phyloP scores from a whole-genome alignment of 2,113 vertebrate genomes.

The Podarcis raffonei region DNA sequence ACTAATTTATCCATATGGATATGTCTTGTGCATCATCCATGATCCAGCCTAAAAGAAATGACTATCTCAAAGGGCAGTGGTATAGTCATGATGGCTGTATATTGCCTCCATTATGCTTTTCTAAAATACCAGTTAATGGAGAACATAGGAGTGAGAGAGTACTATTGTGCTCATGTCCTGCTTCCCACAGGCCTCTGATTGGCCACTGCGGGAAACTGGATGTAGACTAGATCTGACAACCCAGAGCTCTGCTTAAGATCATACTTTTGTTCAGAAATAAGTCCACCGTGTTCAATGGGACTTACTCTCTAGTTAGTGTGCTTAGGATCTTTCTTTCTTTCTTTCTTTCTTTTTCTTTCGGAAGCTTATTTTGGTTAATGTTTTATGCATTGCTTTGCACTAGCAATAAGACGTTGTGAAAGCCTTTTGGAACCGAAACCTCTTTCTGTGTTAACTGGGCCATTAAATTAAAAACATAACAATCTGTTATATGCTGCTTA shows the following conservation, averaged over 20 bases:
- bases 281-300: neutral
- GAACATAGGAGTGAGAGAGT: neutral
- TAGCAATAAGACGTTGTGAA: conserved; percentile 38
- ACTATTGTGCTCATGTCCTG: neutral
- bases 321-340: conserved; percentile 6
- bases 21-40: neutral
- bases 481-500: conserved; percentile 29
- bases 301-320: neutral
- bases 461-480: conserved; percentile 57
- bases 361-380: conserved; percentile 7
- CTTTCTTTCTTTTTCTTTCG: neutral
- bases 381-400: conserved; percentile 57
- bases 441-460: conserved; percentile 41
- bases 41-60: neutral
- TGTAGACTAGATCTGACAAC: neutral
- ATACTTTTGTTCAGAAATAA: neutral
- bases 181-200: neutral
- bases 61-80: conserved; percentile 22
- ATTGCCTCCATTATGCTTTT: neutral
- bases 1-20: neutral
- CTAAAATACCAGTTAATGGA: neutral
- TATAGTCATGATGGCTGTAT: neutral
- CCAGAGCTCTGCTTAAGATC: neutral
- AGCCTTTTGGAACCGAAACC: conserved; percentile 31
- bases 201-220: neutral